Evolutionary conservation across 2,113 vertebrate genomes (phyloP).

Genomic region (Mormoops blainvillei): DNA sequence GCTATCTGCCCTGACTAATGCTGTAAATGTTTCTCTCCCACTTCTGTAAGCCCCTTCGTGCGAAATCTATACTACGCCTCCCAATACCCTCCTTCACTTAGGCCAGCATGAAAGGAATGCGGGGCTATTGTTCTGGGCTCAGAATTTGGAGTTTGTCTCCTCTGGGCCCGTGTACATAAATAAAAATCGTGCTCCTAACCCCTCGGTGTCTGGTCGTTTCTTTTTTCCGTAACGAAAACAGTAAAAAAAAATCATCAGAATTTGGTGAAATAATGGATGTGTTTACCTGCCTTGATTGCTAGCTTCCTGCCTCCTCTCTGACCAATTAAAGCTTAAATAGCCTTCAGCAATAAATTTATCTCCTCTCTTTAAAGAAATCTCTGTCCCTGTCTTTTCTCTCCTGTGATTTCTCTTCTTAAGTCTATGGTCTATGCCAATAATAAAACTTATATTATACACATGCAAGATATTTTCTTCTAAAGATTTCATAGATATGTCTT

Average conservation of each 20-base stretch:
- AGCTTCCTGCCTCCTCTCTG: background rate
- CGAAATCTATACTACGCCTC: too few species aligned
- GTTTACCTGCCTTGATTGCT: background rate
- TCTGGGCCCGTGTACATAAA: too few species aligned
- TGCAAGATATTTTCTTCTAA: background rate
- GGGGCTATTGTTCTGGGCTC: too few species aligned
- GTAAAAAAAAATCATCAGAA: background rate
- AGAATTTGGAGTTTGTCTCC: too few species aligned
- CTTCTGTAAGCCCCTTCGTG: too few species aligned
- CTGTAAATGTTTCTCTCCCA: too few species aligned
- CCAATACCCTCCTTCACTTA: too few species aligned
- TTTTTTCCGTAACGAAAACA: too few species aligned
- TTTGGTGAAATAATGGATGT: background rate
- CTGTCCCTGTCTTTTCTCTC: background rate
- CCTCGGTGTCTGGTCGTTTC: too few species aligned
- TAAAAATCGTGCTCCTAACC: too few species aligned
- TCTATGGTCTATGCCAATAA: background rate
- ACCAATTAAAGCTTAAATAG: background rate
- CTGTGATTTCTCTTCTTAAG: background rate
- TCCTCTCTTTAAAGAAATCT: background rate
- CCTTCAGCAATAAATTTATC: background rate
- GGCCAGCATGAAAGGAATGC: too few species aligned
- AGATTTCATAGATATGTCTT: background rate
- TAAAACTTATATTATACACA: background rate
- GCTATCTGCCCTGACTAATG: too few species aligned